Percentiles rank a stretch among this genome's conserved stretches.
Conservation (phyloP, 2,888 invertebrate species). For the Danaus chrysippus region DNA sequence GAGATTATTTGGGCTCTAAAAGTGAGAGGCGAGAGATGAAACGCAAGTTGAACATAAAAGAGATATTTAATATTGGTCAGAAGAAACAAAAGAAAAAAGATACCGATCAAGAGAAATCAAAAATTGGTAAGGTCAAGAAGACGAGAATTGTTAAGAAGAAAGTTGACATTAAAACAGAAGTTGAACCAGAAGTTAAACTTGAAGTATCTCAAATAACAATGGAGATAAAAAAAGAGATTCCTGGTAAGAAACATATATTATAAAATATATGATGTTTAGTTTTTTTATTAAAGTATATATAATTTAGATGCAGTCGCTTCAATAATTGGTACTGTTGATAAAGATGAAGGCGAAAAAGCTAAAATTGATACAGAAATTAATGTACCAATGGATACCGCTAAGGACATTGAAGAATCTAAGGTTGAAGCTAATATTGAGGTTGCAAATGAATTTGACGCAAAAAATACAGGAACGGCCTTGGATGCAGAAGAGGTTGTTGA, state of each 20-base stretch:
- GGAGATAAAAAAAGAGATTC: conserved; percentile 45
- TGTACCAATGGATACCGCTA: conserved; percentile 11
- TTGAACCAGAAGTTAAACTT: conserved; percentile 30
- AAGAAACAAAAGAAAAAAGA: conserved; percentile 55
- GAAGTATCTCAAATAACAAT: conserved; percentile 35
- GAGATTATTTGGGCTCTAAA: conserved; percentile 79
- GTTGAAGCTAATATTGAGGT: conserved; percentile 14
- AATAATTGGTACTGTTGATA: conserved; percentile 55
- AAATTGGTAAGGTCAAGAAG: conserved; percentile 47
- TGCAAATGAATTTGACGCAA: conserved; percentile 27
- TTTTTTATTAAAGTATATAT: conserved; percentile 4
- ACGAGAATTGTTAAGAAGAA: conserved; percentile 42
- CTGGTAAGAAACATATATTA: conserved; percentile 45
- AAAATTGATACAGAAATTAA: conserved; percentile 8
- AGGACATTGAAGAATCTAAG: conserved; percentile 10
- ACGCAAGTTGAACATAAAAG: conserved; percentile 83
- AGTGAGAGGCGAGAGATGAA: conserved; percentile 85
- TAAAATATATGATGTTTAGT: neutral
- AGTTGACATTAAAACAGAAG: conserved; percentile 33
- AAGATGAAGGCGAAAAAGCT: conserved; percentile 25
- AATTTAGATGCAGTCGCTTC: conserved; percentile 64
- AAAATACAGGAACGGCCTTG: conserved; percentile 16
- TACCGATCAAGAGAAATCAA: conserved; percentile 38
- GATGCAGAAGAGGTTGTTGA: conserved; percentile 24
- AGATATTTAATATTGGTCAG: conserved; percentile 81